Conservation (phyloP, 1,140 invertebrate genomes). For the Diabrotica undecimpunctata region DNA sequence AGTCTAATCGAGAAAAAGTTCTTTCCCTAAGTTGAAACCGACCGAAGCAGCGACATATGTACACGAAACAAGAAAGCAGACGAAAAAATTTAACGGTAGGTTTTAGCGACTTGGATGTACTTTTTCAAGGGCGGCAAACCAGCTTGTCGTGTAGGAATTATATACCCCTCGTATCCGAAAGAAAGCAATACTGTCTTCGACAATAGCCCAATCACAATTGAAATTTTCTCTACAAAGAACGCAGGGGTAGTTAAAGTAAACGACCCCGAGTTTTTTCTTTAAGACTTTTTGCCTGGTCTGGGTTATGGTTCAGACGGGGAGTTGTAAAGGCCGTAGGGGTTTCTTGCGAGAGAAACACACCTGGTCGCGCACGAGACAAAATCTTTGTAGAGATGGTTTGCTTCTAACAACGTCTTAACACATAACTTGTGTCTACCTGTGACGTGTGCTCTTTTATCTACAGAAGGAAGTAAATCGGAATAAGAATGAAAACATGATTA, state of each 20-base stretch:
- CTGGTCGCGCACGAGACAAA: slow-evolving; percentile 27
- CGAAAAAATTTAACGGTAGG: slow-evolving; percentile 23
- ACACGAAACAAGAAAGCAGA: slow-evolving; percentile 10
- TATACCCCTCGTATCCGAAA: slow-evolving; percentile 22
- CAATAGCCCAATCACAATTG: slow-evolving; percentile 28
- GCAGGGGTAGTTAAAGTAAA: slow-evolving; percentile 27
- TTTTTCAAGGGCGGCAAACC: slow-evolving; percentile 22
- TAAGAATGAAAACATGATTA: too few species aligned
- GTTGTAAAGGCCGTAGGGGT: slow-evolving; percentile 14
- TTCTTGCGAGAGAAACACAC: slow-evolving; percentile 24
- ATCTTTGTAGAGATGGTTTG: slow-evolving; percentile 29
- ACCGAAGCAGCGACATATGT: slow-evolving; percentile 6
- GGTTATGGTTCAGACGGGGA: slow-evolving; percentile 19
- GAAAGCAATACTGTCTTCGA: slow-evolving; percentile 29
- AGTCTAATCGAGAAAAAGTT: too few species aligned
- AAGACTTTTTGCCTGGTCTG: slow-evolving; percentile 27
- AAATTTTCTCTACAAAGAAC: slow-evolving; percentile 18
- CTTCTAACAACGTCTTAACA: too few species aligned
- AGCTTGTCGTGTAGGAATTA: slow-evolving; percentile 20
- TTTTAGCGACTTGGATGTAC: neutral
- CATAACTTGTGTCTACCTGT: too few species aligned
- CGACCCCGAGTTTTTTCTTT: slow-evolving; percentile 27
- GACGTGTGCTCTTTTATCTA: too few species aligned
- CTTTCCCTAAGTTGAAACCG: too few species aligned
- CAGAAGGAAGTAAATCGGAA: too few species aligned